A percentile compares a stretch with the other conserved stretches of the same genome.
Conservation (phyloP, 2,113 vertebrate species). For the Perca schrenkii region DNA sequence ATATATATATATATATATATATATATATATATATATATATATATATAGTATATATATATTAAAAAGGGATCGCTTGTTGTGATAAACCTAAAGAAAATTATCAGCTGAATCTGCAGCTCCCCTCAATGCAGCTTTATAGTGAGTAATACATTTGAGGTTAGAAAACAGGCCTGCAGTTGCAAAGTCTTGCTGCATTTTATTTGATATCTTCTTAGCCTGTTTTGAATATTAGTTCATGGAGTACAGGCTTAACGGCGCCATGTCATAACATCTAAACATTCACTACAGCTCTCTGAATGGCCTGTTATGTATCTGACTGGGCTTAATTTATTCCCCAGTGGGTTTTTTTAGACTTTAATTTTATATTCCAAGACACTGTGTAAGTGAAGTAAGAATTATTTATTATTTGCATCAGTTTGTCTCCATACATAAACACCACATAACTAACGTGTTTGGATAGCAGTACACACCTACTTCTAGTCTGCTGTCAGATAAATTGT, state of each 20-base stretch:
- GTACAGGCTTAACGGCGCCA: background rate
- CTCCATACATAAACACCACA: background rate
- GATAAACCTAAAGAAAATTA: background rate
- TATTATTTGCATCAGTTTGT: background rate
- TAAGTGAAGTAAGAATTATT: background rate
- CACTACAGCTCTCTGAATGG: background rate
- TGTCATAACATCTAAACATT: background rate
- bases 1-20: too few species aligned
- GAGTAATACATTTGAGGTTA: background rate
- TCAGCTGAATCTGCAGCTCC: background rate
- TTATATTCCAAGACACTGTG: background rate
- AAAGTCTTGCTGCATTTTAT: slow-evolving; percentile 12
- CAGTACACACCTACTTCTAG: background rate
- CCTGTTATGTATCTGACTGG: background rate
- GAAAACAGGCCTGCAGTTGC: background rate
- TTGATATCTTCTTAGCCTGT: background rate
- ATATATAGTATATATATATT: too few species aligned
- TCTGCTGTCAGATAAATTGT: slow-evolving; percentile 1
- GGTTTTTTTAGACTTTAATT: background rate
- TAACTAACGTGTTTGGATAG: background rate
- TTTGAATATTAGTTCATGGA: background rate
- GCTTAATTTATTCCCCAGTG: slow-evolving; percentile 9
- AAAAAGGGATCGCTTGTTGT: too few species aligned
- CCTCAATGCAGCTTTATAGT: background rate
- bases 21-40: too few species aligned